phyloP scores from a whole-genome alignment of 2,797 vertebrate species.

The Bufotes viridis region DNA sequence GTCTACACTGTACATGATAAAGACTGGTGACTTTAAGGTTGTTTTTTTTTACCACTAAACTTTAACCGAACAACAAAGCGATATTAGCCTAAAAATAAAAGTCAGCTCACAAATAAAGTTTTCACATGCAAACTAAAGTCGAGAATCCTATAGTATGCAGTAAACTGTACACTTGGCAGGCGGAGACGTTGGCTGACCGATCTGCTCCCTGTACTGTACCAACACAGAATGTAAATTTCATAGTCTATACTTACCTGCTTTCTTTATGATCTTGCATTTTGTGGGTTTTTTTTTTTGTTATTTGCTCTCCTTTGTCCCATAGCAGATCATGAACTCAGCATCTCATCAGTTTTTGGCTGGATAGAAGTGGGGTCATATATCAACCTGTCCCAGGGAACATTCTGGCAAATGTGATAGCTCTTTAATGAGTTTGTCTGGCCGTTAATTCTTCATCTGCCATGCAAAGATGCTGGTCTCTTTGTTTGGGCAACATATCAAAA shows the following conservation, averaged over 20 bases:
- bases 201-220: neutral
- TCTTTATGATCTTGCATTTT: conserved; percentile 30
- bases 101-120: conserved; percentile 14
- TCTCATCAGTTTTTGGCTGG: conserved; percentile 56
- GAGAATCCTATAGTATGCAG: neutral
- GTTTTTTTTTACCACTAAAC: neutral
- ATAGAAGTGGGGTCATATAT: conserved; percentile 53
- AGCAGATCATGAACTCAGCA: conserved; percentile 57
- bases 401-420: conserved; percentile 61
- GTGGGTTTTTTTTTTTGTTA: conserved; percentile 34
- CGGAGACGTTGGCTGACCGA: neutral
- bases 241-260: conserved; percentile 53
- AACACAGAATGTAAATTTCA: conserved; percentile 21
- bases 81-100: neutral
- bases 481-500: conserved; percentile 60
- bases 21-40: neutral
- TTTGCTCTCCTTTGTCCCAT: conserved; percentile 48
- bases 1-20: neutral
- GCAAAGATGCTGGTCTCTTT: conserved; percentile 61
- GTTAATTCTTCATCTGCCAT: conserved; percentile 63
- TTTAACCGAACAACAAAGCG: neutral
- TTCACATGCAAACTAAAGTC: neutral
- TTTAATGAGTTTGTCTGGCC: conserved; percentile 63
- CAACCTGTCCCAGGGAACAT: conserved; percentile 60
- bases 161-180: conserved; percentile 37